Evolutionary conservation across 2,888 invertebrate species (phyloP).

Genomic region (Brachypalpus laphriformis): DNA sequence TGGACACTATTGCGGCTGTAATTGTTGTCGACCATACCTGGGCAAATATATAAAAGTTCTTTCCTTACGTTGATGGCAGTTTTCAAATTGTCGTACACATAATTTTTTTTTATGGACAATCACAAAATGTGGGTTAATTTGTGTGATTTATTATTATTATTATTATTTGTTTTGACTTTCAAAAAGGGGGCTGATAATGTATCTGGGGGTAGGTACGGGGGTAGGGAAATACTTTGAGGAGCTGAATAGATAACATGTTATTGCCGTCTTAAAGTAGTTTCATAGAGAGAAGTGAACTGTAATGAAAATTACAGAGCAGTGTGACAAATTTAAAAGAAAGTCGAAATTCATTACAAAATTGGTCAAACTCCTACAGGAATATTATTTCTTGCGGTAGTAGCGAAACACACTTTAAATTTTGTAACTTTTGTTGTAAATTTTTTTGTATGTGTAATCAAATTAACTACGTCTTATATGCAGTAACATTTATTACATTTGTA

Average conservation of each 20-base stretch:
- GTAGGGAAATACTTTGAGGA: not conserved
- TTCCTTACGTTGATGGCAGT: conserved; percentile 78
- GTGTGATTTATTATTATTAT: conserved; percentile 19
- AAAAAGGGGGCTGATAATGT: not conserved
- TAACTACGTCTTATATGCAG: too few relatives aligned
- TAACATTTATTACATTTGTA: too few relatives aligned
- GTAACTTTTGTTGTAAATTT: too few relatives aligned
- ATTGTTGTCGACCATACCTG: conserved; percentile 79
- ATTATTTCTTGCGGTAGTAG: too few relatives aligned
- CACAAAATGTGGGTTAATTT: conserved; percentile 60
- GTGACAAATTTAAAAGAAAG: too few relatives aligned
- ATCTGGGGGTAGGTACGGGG: not conserved
- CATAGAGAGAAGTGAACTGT: too few relatives aligned
- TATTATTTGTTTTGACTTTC: not conserved
- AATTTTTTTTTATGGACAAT: conserved; percentile 56
- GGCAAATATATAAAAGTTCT: conserved; percentile 79
- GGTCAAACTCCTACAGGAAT: too few relatives aligned
- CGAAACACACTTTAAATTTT: too few relatives aligned
- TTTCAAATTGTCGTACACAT: conserved; percentile 62
- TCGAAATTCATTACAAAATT: too few relatives aligned
- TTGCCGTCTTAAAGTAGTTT: not conserved
- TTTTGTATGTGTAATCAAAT: too few relatives aligned
- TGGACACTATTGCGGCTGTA: conserved; percentile 77
- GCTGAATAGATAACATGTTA: conserved; percentile 29
- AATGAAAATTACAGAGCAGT: too few relatives aligned